phyloP scores from a whole-genome alignment of 2,797 vertebrate species.

The Kryptopterus vitreolus region DNA sequence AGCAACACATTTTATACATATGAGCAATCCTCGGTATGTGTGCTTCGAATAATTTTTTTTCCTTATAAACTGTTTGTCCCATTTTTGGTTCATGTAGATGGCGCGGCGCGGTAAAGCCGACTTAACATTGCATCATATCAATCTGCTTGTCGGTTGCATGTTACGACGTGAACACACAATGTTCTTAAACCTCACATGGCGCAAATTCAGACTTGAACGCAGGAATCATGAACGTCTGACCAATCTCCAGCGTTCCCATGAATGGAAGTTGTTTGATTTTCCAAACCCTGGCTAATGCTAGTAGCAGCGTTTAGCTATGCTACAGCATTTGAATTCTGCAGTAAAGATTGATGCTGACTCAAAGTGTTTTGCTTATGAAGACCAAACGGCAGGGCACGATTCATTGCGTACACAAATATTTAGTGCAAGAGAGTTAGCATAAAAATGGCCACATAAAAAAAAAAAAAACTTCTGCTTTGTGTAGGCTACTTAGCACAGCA shows the following conservation, averaged over 20 bases:
- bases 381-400: background rate
- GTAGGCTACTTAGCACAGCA: background rate
- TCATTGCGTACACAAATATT: background rate
- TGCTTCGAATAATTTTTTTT: background rate
- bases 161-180: no score
- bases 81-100: background rate
- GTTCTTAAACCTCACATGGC: no score
- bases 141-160: no score
- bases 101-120: no score
- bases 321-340: background rate
- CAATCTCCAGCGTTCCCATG: no score
- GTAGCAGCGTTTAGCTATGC: background rate
- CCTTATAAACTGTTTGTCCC: background rate
- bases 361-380: background rate
- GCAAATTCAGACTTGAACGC: no score
- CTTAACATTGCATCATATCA: no score
- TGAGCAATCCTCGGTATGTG: constrained; percentile 1
- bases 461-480: background rate
- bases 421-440: no score
- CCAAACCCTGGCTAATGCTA: background rate
- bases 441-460: no score
- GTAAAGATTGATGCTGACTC: background rate
- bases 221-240: no score
- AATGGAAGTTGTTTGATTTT: no score
- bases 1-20: constrained; percentile 22